These are phyloP conservation scores for Choloepus hoffmanni DNA, from an alignment of 2,113 vertebrate species.

Conservation along the genomic window DNA sequence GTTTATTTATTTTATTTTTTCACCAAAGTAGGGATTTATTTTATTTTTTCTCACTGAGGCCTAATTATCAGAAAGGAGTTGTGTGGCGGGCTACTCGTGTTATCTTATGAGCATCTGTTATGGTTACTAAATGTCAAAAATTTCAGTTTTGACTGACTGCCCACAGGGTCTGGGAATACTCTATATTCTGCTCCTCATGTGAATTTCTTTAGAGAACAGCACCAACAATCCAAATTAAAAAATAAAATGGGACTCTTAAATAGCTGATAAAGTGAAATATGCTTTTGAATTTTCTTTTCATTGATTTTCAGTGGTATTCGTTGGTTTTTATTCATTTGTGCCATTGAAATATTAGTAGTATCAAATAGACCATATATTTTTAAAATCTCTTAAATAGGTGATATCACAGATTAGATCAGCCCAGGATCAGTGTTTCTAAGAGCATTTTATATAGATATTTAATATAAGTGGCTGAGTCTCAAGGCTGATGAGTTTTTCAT, in stretches of 20 bases:
- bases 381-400: conserved; percentile 56
- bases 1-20: neutral
- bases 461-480: conserved; percentile 69
- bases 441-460: conserved; percentile 74
- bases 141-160: conserved; percentile 14
- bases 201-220: neutral
- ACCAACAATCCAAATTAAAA: conserved; percentile 63
- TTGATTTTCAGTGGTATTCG: neutral
- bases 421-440: conserved; percentile 40
- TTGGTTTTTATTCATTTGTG: neutral
- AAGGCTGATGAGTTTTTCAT: conserved; percentile 77
- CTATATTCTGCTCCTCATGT: neutral
- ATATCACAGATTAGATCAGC: conserved; percentile 30
- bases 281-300: conserved; percentile 57
- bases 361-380: conserved; percentile 73
- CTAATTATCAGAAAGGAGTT: conserved; percentile 23
- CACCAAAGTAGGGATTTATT: neutral
- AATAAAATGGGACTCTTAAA: conserved; percentile 58
- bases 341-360: conserved; percentile 64
- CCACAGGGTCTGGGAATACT: neutral
- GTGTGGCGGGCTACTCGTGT: neutral
- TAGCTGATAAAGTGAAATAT: conserved; percentile 63
- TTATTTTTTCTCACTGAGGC: neutral
- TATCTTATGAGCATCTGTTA: neutral
- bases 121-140: neutral